Conservation (phyloP, 2,888 invertebrate genomes). For the Thecophora atra region DNA sequence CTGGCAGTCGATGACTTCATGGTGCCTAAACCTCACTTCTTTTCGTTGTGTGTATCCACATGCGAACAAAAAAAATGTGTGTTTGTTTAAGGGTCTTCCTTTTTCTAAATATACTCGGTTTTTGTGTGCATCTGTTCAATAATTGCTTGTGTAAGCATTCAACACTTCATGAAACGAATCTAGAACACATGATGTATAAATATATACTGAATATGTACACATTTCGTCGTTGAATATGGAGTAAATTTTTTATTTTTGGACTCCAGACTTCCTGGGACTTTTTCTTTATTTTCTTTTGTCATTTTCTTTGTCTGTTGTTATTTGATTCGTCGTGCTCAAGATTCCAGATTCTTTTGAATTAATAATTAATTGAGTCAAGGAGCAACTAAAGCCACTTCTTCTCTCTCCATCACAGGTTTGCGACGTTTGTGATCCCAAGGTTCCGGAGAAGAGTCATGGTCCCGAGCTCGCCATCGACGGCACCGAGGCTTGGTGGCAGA, state of each 20-base stretch:
- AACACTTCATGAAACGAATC: conserved; percentile 14
- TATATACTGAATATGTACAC: neutral
- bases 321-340: no score
- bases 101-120: conserved; percentile 21
- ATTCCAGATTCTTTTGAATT: no score
- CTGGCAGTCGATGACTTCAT: conserved; percentile 20
- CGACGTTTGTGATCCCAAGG: conserved; percentile 85
- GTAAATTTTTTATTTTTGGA: conserved; percentile 35
- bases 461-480: conserved; percentile 95
- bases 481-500: conserved; percentile 98
- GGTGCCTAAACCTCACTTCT: conserved; percentile 1
- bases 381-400: neutral
- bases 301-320: neutral
- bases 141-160: conserved; percentile 35
- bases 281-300: neutral
- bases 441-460: conserved; percentile 82
- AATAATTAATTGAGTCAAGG: neutral
- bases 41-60: neutral
- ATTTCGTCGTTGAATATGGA: conserved; percentile 10
- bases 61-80: neutral
- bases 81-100: conserved; percentile 14
- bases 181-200: neutral
- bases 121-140: neutral
- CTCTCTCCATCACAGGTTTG: conserved; percentile 76
- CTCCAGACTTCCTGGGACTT: no score